Base-by-base conservation (phyloP, 1,140 invertebrate genomes). In the Lasioglossum albipes region DNA sequence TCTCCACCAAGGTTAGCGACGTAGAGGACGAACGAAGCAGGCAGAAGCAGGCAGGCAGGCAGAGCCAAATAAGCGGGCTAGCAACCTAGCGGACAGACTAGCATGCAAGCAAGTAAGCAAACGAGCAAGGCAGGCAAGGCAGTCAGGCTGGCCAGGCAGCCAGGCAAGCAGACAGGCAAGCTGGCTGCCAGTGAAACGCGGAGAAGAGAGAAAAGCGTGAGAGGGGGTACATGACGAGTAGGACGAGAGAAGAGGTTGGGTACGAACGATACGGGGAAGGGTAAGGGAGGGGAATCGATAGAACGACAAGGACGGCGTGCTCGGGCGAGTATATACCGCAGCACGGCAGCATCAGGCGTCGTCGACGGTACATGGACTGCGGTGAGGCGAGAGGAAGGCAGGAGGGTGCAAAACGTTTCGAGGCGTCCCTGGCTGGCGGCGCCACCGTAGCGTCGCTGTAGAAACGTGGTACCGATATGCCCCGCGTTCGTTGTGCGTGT, bases 1-100 rank as follows among this genome's bases (percentile, higher is more conserved):
- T 91, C 90, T 90, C 86, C 84, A 89, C 91, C 91, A 92, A 92
- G 91, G 91, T 91, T 91, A 91, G 83, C 86, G 79, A 86, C 88
- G 82, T 69, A 76, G 80, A 84, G 84, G 72, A 72, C 65, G 78
- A 86, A 79, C 78, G 83, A 83, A 78, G 81, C 75, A 70, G 73
- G 84, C 80, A 76, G 73, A 49, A 9, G 45, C 45, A 49, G 13
- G 45, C 45, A 49, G 52, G 81, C 75, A 69, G 72, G 84, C 79
- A 49, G 73, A 65, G 75, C 85, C 83, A 80, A 70, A 72, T 79
- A 81, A 72, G 77, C 79, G 42, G 69, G 73, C 73, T 71, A 79
- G 81, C 78, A 81, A 67, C 77, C 68, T 71, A 69, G 69, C 81
- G 67, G 76, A 77, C 72, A 67, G 73, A 72, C 72, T 75, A 80